Evolutionary conservation across 2,888 invertebrate genomes (phyloP), one percentile per base, ranked within the genome.

Genomic region (Tenthredo livida): DNA sequence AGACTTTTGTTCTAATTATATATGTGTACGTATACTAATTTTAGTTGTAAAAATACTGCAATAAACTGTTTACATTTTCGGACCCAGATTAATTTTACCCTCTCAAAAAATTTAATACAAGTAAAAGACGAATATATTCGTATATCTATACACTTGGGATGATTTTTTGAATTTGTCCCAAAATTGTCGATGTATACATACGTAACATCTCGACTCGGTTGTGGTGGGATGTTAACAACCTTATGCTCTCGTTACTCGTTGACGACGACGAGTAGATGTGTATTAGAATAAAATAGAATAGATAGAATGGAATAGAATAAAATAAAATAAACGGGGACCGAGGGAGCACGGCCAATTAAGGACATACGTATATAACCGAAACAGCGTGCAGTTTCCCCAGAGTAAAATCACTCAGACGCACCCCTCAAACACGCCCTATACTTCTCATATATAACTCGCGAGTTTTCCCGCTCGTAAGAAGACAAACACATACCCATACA

Each of bases 381-480:
- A 77, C 77, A 77, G 33, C 75, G 12, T 25, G 72, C 72, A 73
- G 50, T 80, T 80, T 65, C 67, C 83, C 83, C 50, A 43, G 83
- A 70, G 67, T 40, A 29, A 83, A 83, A 83, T 83, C 67, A 83
- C 83, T 83, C 83, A 83, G 83, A 83, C 83, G 83, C 40, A 70
- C 83, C 83, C 67, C 83, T 83, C 47, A 83, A 83, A 83, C 83
- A 80, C 80, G 80, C 80, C 80, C 61, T 25, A 47, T 47, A 70
- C 33, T 43, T 9, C 78, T 78, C 78, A 58, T 33, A 29, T 78
- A 40, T 61, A 37, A 47, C 61, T 58, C 61, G 61, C 37, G 80
- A 61, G 58, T 37, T 50, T 70, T 33, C 50, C 50, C 33, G 50
- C 80, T 58, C 80, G 80, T 80, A 43, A 83, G 83, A 47, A 83